Evolutionary conservation across 2,797 vertebrate species (phyloP).

Genomic region (Melanotaenia trifasciata): DNA sequence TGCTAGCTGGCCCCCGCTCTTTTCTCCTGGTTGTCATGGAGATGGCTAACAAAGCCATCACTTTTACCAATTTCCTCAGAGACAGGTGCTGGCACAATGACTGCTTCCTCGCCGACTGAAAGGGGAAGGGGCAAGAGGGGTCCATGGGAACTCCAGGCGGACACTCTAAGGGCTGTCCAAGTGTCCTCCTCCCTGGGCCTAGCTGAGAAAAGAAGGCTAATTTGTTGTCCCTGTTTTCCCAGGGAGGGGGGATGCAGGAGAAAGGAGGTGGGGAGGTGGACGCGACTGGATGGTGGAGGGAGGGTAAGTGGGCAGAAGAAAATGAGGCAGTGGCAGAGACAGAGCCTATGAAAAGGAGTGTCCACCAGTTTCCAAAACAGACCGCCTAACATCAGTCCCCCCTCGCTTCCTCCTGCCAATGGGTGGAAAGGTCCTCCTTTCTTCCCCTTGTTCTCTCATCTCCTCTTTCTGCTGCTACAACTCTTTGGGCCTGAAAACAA

Average conservation of each 20-base stretch:
- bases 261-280: slow-evolving; percentile 41
- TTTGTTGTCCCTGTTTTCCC: slow-evolving; percentile 92
- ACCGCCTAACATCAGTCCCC: slow-evolving; percentile 81
- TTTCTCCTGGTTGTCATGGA: slow-evolving; percentile 84
- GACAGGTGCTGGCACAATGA: slow-evolving; percentile 92
- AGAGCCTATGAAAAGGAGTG: slow-evolving; percentile 63
- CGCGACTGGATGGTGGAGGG: slow-evolving; percentile 23
- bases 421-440: slow-evolving; percentile 65
- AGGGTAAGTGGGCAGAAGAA: slow-evolving; percentile 45
- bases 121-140: slow-evolving; percentile 88
- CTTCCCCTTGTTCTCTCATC: slow-evolving; percentile 60
- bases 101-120: slow-evolving; percentile 86
- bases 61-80: slow-evolving; percentile 92
- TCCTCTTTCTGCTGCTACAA: slow-evolving; percentile 67
- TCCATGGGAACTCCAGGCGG: slow-evolving; percentile 88
- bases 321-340: slow-evolving; percentile 45
- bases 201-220: slow-evolving; percentile 88
- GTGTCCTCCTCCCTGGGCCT: slow-evolving; percentile 86
- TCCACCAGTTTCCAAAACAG: slow-evolving; percentile 81
- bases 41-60: slow-evolving; percentile 90
- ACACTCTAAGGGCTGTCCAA: slow-evolving; percentile 89
- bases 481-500: slow-evolving; percentile 68
- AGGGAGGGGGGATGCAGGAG: slow-evolving; percentile 84
- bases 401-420: slow-evolving; percentile 73
- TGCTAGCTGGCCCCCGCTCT: slow-evolving; percentile 73